Base-by-base conservation (phyloP, 1,140 invertebrate species). In the Drosophila quadrilineata region DNA sequence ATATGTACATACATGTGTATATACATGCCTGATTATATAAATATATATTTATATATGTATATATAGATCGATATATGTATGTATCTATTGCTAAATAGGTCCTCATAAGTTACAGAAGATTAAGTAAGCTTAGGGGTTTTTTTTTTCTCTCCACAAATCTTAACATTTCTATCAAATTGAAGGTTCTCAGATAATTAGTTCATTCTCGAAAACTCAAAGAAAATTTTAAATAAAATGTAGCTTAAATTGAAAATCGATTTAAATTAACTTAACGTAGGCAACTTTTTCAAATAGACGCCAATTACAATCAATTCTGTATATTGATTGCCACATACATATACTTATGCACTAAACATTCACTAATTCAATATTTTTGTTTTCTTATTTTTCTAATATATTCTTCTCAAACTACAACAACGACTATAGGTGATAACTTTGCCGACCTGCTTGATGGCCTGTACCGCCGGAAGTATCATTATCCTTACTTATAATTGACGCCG, bases 391-490 rank as follows among this genome's bases (percentile, higher is more conserved):
- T 33, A 26, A 26, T 21, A 24, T 45, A 36, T 53, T 1, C 58
- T 8, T 24, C 8, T 24, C 21, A 21, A 31, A 41, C n/a, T 17
- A 24, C 36, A 35, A 36, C 33, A 29, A 14, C 60, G 58, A 35
- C 22, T 43, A 2, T 57, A 89, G 87, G 71, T 49, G 88, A 88
- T 21, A 88, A 89, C 63, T 87, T 89, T 80, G 71, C 80, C 40
- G 87, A 89, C 36, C 71, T 89, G 56, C 79, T 89, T 62, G 87
- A 89, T 63, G 87, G 87, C 59, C 53, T 89, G 76, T 89, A 89
- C 76, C 75, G 87, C 33, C 64, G 88, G 67, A 89, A 89, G 82
- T 89, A 88, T 60, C 87, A 89, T 65, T 89, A 89, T 89, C 87
- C 87, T 9, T 89, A 89, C 67, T 89, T 89, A 88, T 89, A 89